Conservation (phyloP, 1,140 invertebrate genomes). For the Brachionus sp. region DNA sequence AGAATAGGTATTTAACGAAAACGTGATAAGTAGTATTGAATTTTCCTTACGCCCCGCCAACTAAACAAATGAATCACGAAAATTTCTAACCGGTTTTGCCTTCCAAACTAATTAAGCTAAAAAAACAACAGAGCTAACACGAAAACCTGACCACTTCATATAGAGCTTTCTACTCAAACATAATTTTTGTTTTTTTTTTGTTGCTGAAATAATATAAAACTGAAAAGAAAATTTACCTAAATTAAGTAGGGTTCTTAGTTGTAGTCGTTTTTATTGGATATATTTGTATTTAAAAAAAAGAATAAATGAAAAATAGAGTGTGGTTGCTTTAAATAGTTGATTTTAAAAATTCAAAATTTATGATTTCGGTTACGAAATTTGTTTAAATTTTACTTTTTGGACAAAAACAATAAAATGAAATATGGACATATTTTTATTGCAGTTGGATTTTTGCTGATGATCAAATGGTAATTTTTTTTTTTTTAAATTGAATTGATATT, state of each 20-base stretch:
- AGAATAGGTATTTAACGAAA: neutral
- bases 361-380: neutral
- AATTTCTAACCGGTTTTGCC: neutral
- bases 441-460: neutral
- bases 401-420: neutral
- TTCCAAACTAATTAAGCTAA: neutral
- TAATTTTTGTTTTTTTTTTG: neutral
- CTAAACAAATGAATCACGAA: neutral
- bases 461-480: neutral
- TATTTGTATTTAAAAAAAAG: neutral
- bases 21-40: neutral
- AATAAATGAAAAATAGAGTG: neutral
- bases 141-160: neutral
- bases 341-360: neutral
- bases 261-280: neutral
- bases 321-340: neutral
- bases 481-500: neutral
- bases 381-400: no score
- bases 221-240: neutral
- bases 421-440: neutral
- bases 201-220: neutral
- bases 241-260: neutral
- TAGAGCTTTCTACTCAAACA: neutral
- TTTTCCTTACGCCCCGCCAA: neutral
- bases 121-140: neutral